Conservation (phyloP, 2,888 invertebrate species). For the Pelosia muscerda region DNA sequence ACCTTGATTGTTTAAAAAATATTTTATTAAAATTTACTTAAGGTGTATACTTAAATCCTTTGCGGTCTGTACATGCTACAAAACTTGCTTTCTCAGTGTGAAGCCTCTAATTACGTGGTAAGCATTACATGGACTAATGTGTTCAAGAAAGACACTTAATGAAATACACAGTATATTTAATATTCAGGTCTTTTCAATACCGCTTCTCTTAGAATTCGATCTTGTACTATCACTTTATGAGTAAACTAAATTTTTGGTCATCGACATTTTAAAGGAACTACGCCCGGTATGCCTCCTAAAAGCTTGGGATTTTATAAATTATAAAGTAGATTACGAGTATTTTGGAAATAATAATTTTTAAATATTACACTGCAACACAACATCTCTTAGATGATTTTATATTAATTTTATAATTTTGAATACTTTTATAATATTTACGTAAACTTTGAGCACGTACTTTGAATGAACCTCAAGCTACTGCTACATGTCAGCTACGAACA, state of each 20-base stretch:
- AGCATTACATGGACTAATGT: background rate
- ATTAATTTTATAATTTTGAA: background rate
- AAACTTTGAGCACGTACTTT: slow-evolving; percentile 1
- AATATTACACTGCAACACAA: background rate
- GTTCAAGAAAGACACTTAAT: background rate
- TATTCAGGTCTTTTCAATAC: background rate
- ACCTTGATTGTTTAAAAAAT: no score
- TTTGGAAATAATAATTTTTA: background rate
- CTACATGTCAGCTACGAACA: background rate
- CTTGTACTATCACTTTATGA: background rate
- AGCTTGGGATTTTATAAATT: background rate
- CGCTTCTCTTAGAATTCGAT: background rate
- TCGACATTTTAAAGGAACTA: no score
- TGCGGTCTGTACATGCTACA: no score
- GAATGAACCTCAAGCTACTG: background rate
- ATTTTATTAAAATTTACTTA: no score
- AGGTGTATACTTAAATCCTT: no score
- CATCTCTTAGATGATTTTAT: background rate
- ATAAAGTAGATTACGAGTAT: background rate
- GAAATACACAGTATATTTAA: background rate
- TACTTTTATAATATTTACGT: background rate
- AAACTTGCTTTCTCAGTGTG: no score
- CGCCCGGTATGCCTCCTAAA: background rate
- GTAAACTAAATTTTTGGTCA: background rate
- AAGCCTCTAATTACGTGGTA: no score